Evolutionary conservation across 2,797 vertebrate genomes (phyloP), one percentile per base, ranked within the genome.

Genomic region (Poliocrania exsul): DNA sequence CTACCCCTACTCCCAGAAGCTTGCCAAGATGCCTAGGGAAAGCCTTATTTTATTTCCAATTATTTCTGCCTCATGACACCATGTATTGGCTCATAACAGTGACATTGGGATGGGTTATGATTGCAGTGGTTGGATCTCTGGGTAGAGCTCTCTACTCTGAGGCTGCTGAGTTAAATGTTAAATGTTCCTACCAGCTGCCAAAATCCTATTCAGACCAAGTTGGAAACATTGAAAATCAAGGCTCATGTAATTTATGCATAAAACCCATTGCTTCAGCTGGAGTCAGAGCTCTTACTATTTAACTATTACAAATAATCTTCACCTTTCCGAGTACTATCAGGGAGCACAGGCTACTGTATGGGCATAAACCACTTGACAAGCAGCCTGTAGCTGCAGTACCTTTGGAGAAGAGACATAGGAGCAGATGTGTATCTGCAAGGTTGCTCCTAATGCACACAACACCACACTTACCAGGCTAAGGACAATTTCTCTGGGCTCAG

Each of bases 51-150:
- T 49, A 56, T 42, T 81, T 50, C 11, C n/a, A 33, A 13, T 35
- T 42, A 50, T 38, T 77, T 81, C 46, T 47, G 19, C n/a, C 2
- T 5, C 28, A 8, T 28, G 16, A 53, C 26, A 9, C 6, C 2
- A n/a, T 26, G 12, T 3, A 54, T 47, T 16, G 35, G 7, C 44
- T 83, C 28, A 24, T 19, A 62, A 8, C 5, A 26, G 51, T 14
- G 21, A n/a, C 40, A 23, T 1, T 3, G 14, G 4, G 16, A 31
- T 11, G 11, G 37, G 6, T 31, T 69, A 26, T 19, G 17, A 54
- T 10, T 2, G 1, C 33, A 56, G 6, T 1, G 6, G 33, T 20
- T 6, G 2, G 13, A 37, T 20, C 20, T 17, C 33, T 21, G 33
- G 4, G 15, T 25, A 40, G 26, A 70, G 11, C 31, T 51, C 38